phyloP scores from a whole-genome alignment of 2,888 invertebrate species.

The Elgonia sp. region DNA sequence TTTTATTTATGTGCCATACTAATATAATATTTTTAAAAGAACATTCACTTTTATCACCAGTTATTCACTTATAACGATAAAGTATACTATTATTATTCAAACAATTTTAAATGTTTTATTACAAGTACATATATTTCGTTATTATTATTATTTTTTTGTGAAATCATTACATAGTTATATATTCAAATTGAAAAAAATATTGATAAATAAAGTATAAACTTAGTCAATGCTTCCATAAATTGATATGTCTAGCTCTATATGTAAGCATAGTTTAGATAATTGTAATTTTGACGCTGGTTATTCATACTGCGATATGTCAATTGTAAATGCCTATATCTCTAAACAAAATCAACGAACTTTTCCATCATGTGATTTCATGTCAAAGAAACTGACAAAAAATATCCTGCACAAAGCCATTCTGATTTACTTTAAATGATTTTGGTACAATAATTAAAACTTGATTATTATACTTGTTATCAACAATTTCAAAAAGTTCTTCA shows the following conservation, averaged over 20 bases:
- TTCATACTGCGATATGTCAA: slow-evolving; percentile 77
- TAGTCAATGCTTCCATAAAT: slow-evolving; percentile 67
- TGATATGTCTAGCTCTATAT: slow-evolving; percentile 73
- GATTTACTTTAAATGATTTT: slow-evolving; percentile 43
- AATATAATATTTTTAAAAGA: slow-evolving; percentile 39
- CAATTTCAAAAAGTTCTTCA: background rate
- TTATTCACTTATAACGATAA: no score
- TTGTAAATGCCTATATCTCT: slow-evolving; percentile 77
- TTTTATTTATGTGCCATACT: slow-evolving; percentile 57
- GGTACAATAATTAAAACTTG: background rate
- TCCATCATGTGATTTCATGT: slow-evolving; percentile 63
- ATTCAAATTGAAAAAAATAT: slow-evolving; percentile 4
- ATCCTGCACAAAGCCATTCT: slow-evolving; percentile 60
- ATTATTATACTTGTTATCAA: slow-evolving; percentile 6
- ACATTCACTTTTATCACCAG: slow-evolving; percentile 33
- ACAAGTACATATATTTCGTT: background rate
- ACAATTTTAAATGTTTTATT: slow-evolving; percentile 10
- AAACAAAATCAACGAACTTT: slow-evolving; percentile 73
- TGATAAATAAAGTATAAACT: slow-evolving; percentile 25
- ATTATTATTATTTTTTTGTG: background rate
- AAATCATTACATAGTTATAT: background rate
- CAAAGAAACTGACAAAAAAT: slow-evolving; percentile 45
- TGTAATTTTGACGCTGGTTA: slow-evolving; percentile 77
- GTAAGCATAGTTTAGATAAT: slow-evolving; percentile 72
- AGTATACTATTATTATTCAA: background rate